Conservation (phyloP, 2,888 invertebrate genomes). For the Craniophora ligustri region DNA sequence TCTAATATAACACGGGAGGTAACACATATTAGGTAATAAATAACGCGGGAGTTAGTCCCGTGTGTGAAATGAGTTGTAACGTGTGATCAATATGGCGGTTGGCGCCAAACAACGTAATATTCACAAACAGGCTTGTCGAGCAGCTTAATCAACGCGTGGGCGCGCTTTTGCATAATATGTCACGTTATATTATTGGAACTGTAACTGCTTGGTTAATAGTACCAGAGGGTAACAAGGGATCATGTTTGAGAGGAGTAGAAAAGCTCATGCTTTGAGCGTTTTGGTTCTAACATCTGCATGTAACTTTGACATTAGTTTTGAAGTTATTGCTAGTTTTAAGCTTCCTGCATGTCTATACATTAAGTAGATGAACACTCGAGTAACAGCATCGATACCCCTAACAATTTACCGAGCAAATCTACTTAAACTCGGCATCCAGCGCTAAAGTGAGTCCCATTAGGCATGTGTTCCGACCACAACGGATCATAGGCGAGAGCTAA, state of each 20-base stretch:
- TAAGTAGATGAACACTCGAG: background rate
- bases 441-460: slow-evolving; percentile 15
- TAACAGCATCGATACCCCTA: slow-evolving; percentile 2
- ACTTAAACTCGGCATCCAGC: slow-evolving; percentile 17
- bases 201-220: slow-evolving; percentile 5
- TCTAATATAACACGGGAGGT: slow-evolving; percentile 3
- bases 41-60: slow-evolving; percentile 5
- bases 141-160: slow-evolving; percentile 22
- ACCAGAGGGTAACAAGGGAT: too few relatives aligned
- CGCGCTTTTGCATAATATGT: slow-evolving; percentile 13
- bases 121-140: slow-evolving; percentile 20
- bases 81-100: slow-evolving; percentile 30
- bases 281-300: too few relatives aligned
- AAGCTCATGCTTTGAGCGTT: too few relatives aligned
- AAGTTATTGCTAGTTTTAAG: slow-evolving; percentile 3
- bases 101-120: slow-evolving; percentile 25
- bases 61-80: slow-evolving; percentile 15
- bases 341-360: background rate
- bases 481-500: slow-evolving; percentile 27
- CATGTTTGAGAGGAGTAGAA: too few relatives aligned
- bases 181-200: slow-evolving; percentile 5
- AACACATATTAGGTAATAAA: slow-evolving; percentile 2
- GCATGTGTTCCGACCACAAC: slow-evolving; percentile 13
- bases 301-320: background rate
- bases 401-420: slow-evolving; percentile 13